Percentiles rank a stretch among this genome's conserved stretches.
These are phyloP conservation scores for Sitophilus oryzae DNA, from an alignment of 1,140 invertebrate species.

Conservation along the genomic window DNA sequence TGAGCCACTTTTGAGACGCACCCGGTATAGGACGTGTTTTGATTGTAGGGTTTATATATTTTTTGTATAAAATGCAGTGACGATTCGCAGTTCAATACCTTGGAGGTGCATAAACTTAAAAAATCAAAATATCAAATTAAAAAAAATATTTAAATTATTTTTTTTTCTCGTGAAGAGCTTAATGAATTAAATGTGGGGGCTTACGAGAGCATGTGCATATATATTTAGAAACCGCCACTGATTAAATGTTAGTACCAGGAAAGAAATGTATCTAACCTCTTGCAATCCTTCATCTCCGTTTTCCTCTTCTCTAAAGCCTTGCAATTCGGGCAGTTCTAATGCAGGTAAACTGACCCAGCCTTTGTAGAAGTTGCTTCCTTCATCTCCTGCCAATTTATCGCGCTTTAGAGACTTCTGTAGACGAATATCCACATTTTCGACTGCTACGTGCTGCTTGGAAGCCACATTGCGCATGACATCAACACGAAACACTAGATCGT, in stretches of 20 bases:
- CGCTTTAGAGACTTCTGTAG: constrained; percentile 48
- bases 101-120: too few relatives aligned
- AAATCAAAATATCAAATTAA: too few relatives aligned
- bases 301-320: constrained; percentile 16
- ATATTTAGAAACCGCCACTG: too few relatives aligned
- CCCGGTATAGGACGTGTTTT: too few relatives aligned
- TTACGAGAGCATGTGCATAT: too few relatives aligned
- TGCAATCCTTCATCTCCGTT: constrained; percentile 35
- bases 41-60: too few relatives aligned
- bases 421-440: constrained; percentile 56
- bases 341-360: constrained; percentile 49
- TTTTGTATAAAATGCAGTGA: too few relatives aligned
- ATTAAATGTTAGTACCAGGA: background rate
- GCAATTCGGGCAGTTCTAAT: constrained; percentile 23
- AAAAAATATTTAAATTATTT: too few relatives aligned
- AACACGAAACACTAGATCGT: constrained; percentile 72
- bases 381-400: constrained; percentile 20
- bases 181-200: too few relatives aligned
- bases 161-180: too few relatives aligned
- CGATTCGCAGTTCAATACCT: too few relatives aligned
- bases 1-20: too few relatives aligned
- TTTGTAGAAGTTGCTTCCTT: constrained; percentile 32
- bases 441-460: constrained; percentile 50
- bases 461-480: constrained; percentile 79
- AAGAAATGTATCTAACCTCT: constrained; percentile 28